Evolutionary conservation across 2,113 vertebrate genomes (phyloP), one percentile per base, ranked within the genome.

Genomic region (Silurus meridionalis): DNA sequence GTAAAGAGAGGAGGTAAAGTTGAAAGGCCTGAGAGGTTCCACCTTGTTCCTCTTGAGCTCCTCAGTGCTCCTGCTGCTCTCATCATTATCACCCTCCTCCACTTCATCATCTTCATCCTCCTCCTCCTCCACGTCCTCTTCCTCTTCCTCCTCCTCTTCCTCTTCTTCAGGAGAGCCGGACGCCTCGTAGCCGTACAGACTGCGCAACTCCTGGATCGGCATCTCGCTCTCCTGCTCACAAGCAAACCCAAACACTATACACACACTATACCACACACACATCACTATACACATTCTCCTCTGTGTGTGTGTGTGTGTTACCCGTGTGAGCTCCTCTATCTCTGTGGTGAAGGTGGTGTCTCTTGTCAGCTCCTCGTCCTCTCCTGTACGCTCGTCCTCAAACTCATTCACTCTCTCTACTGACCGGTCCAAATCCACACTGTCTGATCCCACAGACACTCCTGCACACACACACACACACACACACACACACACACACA

Each of bases 391-490:
- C 88, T 99, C 98, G 85, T 99, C 98, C 88, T 99, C 98, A 93
- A 96, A 99, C 93, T 99, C 98, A 90, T 99, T 98, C 90, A 99
- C 96, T 96, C 98, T 99, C 85, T 99, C 97, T 92, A 96, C 97
- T 79, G 97, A 96, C 78, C 96, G 97, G 92, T 99, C 97, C 90
- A 99, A 98, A 91, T 99, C 97, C 94, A 96, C 97, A 96, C 98
- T 97, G 91, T 96, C 97, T 77, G 97, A 97, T 92, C 95, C 94
- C 93, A 95, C 96, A 92, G 96, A 98, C 93, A 97, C 97, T 95
- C 97, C 97, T 87, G 58, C 4, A 5, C 2, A n/a, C 8, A 48
- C 55, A 79, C 14, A 78, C 61, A 63, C 25, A 64, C 72, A 48
- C 57, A 28, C 67, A 37, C 61, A 83, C 64, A 67, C 14, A 57